These are phyloP conservation scores for Cliona cf. orientalis DNA, from an alignment of 37 sponge, comb jelly and placozoan genomes.

Conservation along the genomic window DNA sequence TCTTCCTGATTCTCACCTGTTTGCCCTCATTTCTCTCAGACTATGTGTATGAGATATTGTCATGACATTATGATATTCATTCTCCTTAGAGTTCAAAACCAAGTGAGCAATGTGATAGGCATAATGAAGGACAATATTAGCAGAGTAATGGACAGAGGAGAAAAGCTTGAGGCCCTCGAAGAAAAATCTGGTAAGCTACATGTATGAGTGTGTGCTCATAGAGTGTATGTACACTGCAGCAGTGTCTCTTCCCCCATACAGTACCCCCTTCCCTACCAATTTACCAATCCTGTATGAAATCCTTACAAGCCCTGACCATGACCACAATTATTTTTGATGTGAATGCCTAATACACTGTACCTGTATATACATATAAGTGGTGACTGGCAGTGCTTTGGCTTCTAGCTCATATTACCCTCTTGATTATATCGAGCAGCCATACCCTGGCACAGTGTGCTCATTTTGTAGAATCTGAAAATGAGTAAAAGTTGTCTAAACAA, in stretches of 20 bases:
- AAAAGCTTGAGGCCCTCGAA: conserved; percentile 67
- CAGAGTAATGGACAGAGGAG: conserved; percentile 79
- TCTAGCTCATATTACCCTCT: too few relatives aligned
- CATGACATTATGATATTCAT: neutral
- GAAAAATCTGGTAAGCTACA: conserved; percentile 72
- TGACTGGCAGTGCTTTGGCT: too few relatives aligned
- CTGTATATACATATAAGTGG: too few relatives aligned
- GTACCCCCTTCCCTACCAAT: neutral
- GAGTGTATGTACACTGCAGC: neutral
- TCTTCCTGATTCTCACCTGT: neutral
- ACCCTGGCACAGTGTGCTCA: too few relatives aligned
- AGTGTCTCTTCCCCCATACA: neutral
- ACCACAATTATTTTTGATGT: too few relatives aligned
- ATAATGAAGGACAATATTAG: conserved; percentile 77
- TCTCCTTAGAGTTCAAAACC: conserved; percentile 71
- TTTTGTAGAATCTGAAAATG: too few relatives aligned
- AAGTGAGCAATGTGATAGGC: conserved; percentile 71
- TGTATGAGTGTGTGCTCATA: neutral
- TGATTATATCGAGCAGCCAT: too few relatives aligned
- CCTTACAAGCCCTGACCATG: neutral
- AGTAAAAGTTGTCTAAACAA: too few relatives aligned
- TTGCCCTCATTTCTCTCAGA: neutral
- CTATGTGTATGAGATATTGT: neutral
- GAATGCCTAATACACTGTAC: too few relatives aligned
- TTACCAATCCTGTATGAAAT: neutral